A percentile compares a stretch with the other conserved stretches of the same genome.
phyloP scores from a whole-genome alignment of 2,113 vertebrate species.

The Salvelinus namaycush region DNA sequence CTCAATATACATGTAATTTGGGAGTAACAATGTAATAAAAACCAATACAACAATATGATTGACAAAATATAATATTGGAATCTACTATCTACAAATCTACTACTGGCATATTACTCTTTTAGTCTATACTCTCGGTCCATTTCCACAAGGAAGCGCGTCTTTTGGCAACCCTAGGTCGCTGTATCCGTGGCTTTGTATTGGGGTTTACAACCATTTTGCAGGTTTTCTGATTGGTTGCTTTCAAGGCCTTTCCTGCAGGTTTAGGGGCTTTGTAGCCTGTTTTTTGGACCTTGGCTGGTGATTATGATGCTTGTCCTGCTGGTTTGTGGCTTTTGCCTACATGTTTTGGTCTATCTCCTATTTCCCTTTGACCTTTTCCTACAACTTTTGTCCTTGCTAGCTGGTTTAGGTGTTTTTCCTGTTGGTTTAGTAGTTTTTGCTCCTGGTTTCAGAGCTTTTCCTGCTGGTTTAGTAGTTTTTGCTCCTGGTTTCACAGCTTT shows the following conservation, averaged over 20 bases:
- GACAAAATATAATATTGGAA: background rate
- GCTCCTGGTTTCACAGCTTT: background rate
- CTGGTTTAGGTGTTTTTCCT: background rate
- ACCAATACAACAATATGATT: background rate
- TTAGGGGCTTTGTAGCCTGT: background rate
- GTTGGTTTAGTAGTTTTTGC: slow-evolving; percentile 1
- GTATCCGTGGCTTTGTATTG: background rate
- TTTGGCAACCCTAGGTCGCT: background rate
- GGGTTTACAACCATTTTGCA: background rate
- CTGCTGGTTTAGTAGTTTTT: background rate
- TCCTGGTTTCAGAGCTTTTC: background rate
- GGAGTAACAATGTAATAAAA: background rate
- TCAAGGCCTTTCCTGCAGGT: background rate
- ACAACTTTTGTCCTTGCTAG: background rate
- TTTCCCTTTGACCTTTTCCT: background rate
- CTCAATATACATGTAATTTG: background rate
- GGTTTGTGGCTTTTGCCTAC: background rate
- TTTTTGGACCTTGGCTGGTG: background rate
- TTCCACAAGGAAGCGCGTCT: background rate
- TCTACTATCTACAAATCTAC: background rate
- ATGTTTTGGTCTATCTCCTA: background rate
- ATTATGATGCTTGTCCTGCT: background rate
- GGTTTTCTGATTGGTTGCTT: background rate
- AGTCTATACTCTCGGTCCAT: background rate
- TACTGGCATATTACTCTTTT: background rate